Conservation (phyloP, 1,140 invertebrate species). For the Zelostemma sp. region DNA sequence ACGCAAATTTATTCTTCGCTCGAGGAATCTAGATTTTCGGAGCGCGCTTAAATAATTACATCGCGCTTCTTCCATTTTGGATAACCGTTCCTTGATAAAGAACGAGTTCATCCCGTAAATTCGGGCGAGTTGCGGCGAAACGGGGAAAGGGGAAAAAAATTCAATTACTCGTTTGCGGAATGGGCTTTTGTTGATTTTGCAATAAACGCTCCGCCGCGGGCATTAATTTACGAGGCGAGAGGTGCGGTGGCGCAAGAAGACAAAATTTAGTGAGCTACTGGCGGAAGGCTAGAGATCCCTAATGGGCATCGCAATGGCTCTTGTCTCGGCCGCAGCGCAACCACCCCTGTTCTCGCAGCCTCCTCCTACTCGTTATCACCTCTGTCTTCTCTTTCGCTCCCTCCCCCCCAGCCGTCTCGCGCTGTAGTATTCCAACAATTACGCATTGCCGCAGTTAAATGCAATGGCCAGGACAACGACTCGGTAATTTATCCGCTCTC, state of each 20-base stretch:
- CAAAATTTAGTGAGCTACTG: slow-evolving; percentile 69
- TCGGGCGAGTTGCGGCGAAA: slow-evolving; percentile 14
- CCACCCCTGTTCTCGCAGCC: slow-evolving; percentile 36
- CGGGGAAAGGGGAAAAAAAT: slow-evolving; percentile 26
- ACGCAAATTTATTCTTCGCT: slow-evolving; percentile 16
- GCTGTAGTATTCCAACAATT: slow-evolving; percentile 61
- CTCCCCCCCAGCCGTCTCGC: slow-evolving; percentile 19
- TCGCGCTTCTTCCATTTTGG: too few relatives aligned
- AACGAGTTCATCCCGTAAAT: slow-evolving; percentile 30
- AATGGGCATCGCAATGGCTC: slow-evolving; percentile 67
- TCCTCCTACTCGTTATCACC: slow-evolving; percentile 43
- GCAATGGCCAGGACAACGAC: slow-evolving; percentile 64
- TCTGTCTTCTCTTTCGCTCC: slow-evolving; percentile 40
- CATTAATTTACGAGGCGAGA: slow-evolving; percentile 64
- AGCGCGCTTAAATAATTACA: too few relatives aligned
- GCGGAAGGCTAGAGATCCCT: slow-evolving; percentile 62
- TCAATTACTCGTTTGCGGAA: slow-evolving; percentile 39
- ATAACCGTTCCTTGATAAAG: too few relatives aligned
- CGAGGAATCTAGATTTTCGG: background rate
- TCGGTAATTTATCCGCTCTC: slow-evolving; percentile 64
- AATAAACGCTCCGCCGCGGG: slow-evolving; percentile 54
- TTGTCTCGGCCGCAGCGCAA: slow-evolving; percentile 56
- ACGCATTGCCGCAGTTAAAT: slow-evolving; percentile 65
- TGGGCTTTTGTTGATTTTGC: slow-evolving; percentile 58
- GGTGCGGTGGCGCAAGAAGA: slow-evolving; percentile 58